Evolutionary conservation across 1,140 invertebrate species (phyloP), one percentile per base, ranked within the genome.

Genomic region (Brachionus asplanchnoidis): DNA sequence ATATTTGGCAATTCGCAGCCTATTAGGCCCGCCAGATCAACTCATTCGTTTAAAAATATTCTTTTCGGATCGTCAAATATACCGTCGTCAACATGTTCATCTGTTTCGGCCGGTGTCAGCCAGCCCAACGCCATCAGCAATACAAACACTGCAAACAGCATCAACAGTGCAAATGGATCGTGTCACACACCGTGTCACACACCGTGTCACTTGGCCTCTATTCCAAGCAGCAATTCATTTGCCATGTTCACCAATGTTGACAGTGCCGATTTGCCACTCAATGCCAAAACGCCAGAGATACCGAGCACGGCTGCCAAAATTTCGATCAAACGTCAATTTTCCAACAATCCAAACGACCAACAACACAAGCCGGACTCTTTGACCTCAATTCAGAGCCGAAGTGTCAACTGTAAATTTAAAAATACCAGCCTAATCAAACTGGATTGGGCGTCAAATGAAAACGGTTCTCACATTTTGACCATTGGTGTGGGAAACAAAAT

Each of bases 401-500:
- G 17, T 46, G 5, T 9, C 7, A n/a, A 20, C 5, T 73, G 36
- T 11, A 73, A 73, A 42, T 73, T 73, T 3, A 77, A 91, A 79
- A 86, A 84, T 14, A 42, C n/a, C 23, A 28, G 20, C 14, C 26
- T 91, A 20, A 95, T 99, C 1, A 95, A 97, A 88, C 89, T 99
- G 40, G 97, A 99, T 90, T 99, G 97, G 97, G 97, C 98, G 3
- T 98, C 97, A 0, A 97, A 97, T 86, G 97, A 99, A 88, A 97
- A 99, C 90, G 97, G 97, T 2, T 96, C 95, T 0, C 97, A 99
- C 90, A 96, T 99, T 86, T 90, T 99, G 7, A 99, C 97, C 0
- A 95, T 99, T 0, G 96, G 94, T 0, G 95, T 99, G 68, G 96
- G 96, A 1, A 95, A 95, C 73, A 96, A 97, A 89, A 89, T 92